Base-by-base conservation (phyloP, 2,888 invertebrate genomes). In the Boloria euphrosyne region DNA sequence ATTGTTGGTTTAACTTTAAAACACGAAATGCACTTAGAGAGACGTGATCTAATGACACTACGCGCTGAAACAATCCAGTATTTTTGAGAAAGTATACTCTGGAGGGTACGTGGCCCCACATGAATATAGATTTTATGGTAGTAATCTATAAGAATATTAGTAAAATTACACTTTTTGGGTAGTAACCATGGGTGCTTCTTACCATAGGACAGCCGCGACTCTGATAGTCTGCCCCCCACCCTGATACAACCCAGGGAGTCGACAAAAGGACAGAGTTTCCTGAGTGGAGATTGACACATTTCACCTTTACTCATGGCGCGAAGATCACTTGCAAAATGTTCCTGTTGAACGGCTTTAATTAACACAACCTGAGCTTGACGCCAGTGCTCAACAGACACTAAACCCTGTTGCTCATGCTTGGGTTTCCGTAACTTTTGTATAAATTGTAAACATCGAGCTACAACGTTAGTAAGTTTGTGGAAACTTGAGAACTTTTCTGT, bases 11-110 rank as follows among this genome's bases (percentile, higher is more conserved):
- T 22, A 22, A 22, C 22, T 22, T 22, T 22, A 22, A 22, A 22
- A 22, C 22, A 22, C 22, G 13, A 22, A 53, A 52, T 17, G 17
- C 52, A 52, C 17, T 52, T 52, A 22, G 14, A 13, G 1, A 14
- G 5, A 52, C 52, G 52, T 4, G 52, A 52, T 14, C 52, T 52
- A 52, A 52, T 52, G 17, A 22, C 52, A 13, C 17, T 52, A 7
- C 52, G 6, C 1, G 52, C 52, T 2, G 52, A 52, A 27, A 52
- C 10, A 13, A 52, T 52, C 52, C 52, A 52, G 22, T 52, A 52
- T 52, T 52, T 52, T 52, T 52, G 52, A 22, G 17, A 17, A 7
- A 22, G 7, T 52, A 52, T 22, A 44, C 52, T 52, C 7, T 52
- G 52, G 17, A 52, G 52, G 5, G 52, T 52, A 22, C 52, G 52